Evolutionary conservation across 1,140 invertebrate genomes (phyloP).

Genomic region (Apis cerana): DNA sequence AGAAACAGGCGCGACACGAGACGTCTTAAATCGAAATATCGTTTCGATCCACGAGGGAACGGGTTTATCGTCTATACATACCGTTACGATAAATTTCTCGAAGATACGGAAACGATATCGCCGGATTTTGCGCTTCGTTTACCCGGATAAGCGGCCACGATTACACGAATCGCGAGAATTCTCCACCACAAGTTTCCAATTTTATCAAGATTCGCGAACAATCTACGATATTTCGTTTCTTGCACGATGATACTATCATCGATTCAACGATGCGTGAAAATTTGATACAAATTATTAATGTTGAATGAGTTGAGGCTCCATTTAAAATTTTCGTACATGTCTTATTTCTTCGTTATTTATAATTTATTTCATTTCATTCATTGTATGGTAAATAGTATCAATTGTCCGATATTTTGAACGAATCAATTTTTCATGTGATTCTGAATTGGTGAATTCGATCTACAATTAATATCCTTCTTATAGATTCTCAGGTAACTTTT

Average conservation of each 20-base stretch:
- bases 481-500: no score
- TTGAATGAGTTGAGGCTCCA: no score
- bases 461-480: no score
- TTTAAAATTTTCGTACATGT: no score
- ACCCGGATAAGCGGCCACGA: slow-evolving; percentile 48
- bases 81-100: slow-evolving; percentile 37
- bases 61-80: neutral
- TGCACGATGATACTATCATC: neutral
- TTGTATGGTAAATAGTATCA: no score
- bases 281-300: no score
- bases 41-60: neutral
- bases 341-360: no score
- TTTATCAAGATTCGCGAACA: slow-evolving; percentile 50
- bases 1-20: neutral
- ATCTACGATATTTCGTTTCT: neutral
- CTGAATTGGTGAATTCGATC: no score
- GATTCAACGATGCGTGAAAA: neutral
- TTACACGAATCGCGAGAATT: slow-evolving; percentile 35
- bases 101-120: slow-evolving; percentile 37
- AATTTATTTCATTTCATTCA: no score
- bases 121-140: slow-evolving; percentile 45
- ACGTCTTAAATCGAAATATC: slow-evolving; percentile 3
- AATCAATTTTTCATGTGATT: no score
- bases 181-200: slow-evolving; percentile 16
- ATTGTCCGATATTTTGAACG: no score